phyloP scores from a whole-genome alignment of 2,797 vertebrate genomes.

The Enteromius fasciolatus region DNA sequence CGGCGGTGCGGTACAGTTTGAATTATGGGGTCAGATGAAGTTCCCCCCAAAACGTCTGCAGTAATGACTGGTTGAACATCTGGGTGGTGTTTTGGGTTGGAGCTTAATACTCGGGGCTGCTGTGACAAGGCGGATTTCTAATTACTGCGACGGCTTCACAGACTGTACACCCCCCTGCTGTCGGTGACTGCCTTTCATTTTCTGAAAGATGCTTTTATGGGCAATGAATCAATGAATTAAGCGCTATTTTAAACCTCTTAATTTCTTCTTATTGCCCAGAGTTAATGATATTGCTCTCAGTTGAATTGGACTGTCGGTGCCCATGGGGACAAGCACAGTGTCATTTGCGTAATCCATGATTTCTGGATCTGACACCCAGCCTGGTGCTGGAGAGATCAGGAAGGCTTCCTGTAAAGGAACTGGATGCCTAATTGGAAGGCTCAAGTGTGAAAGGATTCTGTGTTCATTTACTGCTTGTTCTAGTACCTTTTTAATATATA shows the following conservation, averaged over 20 bases:
- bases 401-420: conserved; percentile 69
- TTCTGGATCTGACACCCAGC: conserved; percentile 79
- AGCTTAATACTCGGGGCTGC: conserved; percentile 23
- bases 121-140: conserved; percentile 45
- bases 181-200: conserved; percentile 46
- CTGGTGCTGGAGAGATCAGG: conserved; percentile 78
- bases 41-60: background rate
- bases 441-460: background rate
- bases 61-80: conserved; percentile 36
- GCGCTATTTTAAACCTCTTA: conserved; percentile 51
- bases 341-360: conserved; percentile 80
- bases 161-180: conserved; percentile 38
- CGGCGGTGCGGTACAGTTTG: conserved; percentile 59
- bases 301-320: conserved; percentile 65
- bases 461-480: background rate
- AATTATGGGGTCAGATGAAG: conserved; percentile 60
- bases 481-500: background rate
- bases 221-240: conserved; percentile 58
- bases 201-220: conserved; percentile 47
- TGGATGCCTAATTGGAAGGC: background rate
- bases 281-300: conserved; percentile 65
- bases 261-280: conserved; percentile 48
- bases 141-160: conserved; percentile 39
- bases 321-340: conserved; percentile 71
- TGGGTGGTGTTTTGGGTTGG: conserved; percentile 26